Conservation (phyloP, 2,888 invertebrate genomes). For the Pteria penguin region DNA sequence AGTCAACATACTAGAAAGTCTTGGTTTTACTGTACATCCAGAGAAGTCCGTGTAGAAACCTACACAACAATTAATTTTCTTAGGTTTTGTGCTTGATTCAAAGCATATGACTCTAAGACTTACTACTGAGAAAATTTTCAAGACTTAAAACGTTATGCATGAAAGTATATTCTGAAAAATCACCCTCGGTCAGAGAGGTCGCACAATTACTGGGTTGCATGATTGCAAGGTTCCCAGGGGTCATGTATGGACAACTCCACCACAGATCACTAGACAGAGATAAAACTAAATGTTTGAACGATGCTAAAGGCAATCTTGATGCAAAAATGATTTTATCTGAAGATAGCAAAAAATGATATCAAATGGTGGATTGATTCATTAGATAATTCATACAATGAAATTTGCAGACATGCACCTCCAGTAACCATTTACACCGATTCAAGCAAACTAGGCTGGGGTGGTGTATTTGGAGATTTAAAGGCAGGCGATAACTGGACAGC, state of each 20-base stretch:
- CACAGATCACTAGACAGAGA: constrained; percentile 36
- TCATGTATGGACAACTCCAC: constrained; percentile 21
- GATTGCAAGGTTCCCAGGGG: constrained; percentile 24
- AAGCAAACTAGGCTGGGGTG: constrained; percentile 27
- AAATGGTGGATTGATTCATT: constrained; percentile 16
- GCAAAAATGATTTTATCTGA: too few species aligned
- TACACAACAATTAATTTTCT: constrained; percentile 26
- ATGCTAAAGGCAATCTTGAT: constrained; percentile 17
- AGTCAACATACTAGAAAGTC: constrained; percentile 6
- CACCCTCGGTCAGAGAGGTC: constrained; percentile 3
- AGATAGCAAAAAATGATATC: too few species aligned
- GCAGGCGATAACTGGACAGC: constrained; percentile 29
- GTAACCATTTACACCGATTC: constrained; percentile 3
- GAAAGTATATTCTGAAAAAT: not conserved
- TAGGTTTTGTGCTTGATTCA: constrained; percentile 38
- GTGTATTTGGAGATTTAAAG: not conserved
- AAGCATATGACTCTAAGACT: constrained; percentile 31
- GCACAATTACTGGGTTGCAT: constrained; percentile 36
- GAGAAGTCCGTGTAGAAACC: constrained; percentile 37
- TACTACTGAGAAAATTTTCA: constrained; percentile 18
- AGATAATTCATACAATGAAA: not conserved
- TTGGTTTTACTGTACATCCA: constrained; percentile 37
- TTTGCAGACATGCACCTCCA: not conserved
- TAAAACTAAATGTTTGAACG: constrained; percentile 22
- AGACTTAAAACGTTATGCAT: not conserved